Evolutionary conservation across 2,797 vertebrate genomes (phyloP).

Genomic region (Tarsius wallacei): DNA sequence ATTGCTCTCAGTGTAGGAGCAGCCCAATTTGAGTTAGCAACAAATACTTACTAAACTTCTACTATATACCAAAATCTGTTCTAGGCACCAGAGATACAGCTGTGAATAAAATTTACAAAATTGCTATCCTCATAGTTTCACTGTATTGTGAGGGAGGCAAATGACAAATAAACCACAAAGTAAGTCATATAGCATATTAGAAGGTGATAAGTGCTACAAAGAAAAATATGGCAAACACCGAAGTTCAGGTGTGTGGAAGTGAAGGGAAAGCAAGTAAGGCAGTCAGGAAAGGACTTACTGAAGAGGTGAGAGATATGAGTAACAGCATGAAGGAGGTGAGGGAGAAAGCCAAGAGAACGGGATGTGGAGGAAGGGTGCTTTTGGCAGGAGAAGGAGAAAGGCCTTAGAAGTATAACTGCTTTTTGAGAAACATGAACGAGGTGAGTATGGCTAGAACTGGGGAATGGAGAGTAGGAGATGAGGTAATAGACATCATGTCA

Average conservation of each 20-base stretch:
- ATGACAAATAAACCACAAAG: slow-evolving; percentile 32
- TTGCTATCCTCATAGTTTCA: not conserved
- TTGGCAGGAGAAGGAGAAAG: not conserved
- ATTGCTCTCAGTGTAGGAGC: not conserved
- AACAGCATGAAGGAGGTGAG: not conserved
- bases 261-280: not conserved
- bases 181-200: not conserved
- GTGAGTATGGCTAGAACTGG: not conserved
- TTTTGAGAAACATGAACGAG: not conserved
- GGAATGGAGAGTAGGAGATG: not conserved
- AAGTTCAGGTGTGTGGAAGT: not conserved
- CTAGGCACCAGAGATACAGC: not conserved
- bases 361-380: not conserved
- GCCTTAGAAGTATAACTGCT: not conserved
- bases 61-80: not conserved
- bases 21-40: not conserved
- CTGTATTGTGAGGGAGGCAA: slow-evolving; percentile 34
- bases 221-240: not conserved
- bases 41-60: slow-evolving; percentile 2
- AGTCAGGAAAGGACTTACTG: not conserved
- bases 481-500: not conserved
- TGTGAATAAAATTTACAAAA: slow-evolving; percentile 56
- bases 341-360: not conserved
- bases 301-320: not conserved
- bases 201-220: not conserved